Conservation (phyloP, 2,888 invertebrate species). For the Diaphora mendica region DNA sequence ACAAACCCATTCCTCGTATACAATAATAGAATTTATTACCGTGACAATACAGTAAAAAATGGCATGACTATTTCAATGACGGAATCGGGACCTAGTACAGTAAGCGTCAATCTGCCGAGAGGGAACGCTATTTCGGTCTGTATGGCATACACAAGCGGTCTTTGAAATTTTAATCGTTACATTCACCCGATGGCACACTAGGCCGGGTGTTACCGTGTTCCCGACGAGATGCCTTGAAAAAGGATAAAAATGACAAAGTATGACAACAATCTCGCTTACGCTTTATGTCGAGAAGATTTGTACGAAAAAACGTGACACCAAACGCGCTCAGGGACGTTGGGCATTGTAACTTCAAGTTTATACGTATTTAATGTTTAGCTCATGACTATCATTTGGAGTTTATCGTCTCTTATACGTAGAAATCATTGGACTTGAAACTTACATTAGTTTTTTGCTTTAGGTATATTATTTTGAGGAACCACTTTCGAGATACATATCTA, state of each 20-base stretch:
- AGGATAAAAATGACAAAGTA: constrained; percentile 57
- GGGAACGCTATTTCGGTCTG: constrained; percentile 81
- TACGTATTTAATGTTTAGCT: neutral
- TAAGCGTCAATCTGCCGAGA: constrained; percentile 75
- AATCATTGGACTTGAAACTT: neutral
- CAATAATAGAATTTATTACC: constrained; percentile 49
- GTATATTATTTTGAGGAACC: neutral
- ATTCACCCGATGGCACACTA: constrained; percentile 81
- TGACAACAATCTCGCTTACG: constrained; percentile 19
- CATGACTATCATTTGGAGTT: neutral
- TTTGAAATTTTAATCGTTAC: constrained; percentile 86
- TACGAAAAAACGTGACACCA: neutral
- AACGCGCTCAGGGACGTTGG: neutral
- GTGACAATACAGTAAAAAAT: constrained; percentile 66
- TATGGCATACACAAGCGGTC: constrained; percentile 77
- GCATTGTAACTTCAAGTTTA: neutral
- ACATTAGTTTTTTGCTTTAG: too few species aligned
- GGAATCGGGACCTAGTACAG: constrained; percentile 61
- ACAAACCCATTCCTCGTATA: constrained; percentile 55
- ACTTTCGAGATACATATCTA: neutral
- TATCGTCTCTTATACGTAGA: neutral
- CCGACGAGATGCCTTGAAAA: constrained; percentile 58
- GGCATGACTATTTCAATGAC: constrained; percentile 48
- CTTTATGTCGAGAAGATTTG: neutral
- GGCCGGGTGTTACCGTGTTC: constrained; percentile 68